Evolutionary conservation across 2,113 vertebrate species (phyloP).

Genomic region (Chamaetylas fuelleborni): DNA sequence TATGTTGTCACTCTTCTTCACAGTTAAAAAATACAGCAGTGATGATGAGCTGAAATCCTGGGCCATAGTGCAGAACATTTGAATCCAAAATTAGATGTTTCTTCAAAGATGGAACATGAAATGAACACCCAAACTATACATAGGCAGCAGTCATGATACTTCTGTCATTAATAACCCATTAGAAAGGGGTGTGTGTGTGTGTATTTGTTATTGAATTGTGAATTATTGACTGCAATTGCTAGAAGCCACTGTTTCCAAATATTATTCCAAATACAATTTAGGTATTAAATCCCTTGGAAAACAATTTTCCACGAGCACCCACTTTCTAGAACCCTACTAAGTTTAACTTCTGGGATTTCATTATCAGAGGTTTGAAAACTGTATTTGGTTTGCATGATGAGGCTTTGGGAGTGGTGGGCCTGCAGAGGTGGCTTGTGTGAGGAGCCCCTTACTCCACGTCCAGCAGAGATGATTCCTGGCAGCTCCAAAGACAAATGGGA

Average conservation of each 20-base stretch:
- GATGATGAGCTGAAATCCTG: not conserved
- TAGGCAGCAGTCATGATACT: not conserved
- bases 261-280: not conserved
- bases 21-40: not conserved
- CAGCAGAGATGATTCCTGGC: not conserved
- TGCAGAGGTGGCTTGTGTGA: not conserved
- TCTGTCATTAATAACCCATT: not conserved
- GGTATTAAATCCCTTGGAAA: not conserved
- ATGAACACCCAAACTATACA: not conserved
- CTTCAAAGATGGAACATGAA: not conserved
- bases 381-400: not conserved
- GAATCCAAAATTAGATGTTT: not conserved
- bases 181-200: not conserved
- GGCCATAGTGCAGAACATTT: not conserved
- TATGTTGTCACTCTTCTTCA: not conserved
- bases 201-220: not conserved
- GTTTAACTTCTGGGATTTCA: not conserved
- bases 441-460: not conserved
- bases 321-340: not conserved
- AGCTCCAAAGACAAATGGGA: not conserved
- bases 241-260: not conserved
- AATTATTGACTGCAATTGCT: not conserved
- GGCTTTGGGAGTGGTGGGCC: not conserved
- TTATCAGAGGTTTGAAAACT: not conserved
- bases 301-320: fast-evolving